A percentile compares a stretch with the other conserved stretches of the same genome.
phyloP scores from a whole-genome alignment of 2,797 vertebrate species.

The Sebastiscus tertius region DNA sequence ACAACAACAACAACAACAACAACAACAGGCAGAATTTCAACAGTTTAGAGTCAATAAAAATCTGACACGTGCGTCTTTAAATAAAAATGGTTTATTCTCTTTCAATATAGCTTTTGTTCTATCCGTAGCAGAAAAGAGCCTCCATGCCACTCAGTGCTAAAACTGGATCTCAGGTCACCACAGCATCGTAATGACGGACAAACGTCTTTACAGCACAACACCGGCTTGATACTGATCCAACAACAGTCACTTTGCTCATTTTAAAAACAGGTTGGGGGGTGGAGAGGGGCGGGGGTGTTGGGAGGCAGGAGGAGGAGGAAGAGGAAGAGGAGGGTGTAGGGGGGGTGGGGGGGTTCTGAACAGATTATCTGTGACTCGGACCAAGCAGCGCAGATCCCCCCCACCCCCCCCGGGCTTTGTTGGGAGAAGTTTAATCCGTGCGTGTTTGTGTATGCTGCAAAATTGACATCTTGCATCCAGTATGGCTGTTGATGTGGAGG shows the following conservation, averaged over 20 bases:
- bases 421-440: slow-evolving; percentile 63
- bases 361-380: slow-evolving; percentile 55
- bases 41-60: slow-evolving; percentile 7
- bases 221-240: slow-evolving; percentile 70
- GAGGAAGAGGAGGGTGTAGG: not conserved
- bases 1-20: no score
- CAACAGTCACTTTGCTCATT: slow-evolving; percentile 71
- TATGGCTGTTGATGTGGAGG: slow-evolving; percentile 85
- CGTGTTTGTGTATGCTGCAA: slow-evolving; percentile 67
- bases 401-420: slow-evolving; percentile 46
- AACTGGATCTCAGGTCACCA: slow-evolving; percentile 79
- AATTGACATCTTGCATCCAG: slow-evolving; percentile 82
- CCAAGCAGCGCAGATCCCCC: slow-evolving; percentile 63
- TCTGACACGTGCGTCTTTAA: slow-evolving; percentile 56
- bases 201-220: slow-evolving; percentile 74
- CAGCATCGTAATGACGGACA: slow-evolving; percentile 69
- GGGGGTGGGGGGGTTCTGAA: slow-evolving; percentile 8
- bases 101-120: slow-evolving; percentile 86
- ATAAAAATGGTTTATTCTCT: slow-evolving; percentile 88
- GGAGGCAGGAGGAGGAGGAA: not conserved
- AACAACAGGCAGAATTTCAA: not conserved
- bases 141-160: slow-evolving; percentile 83
- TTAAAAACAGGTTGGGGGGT: slow-evolving; percentile 57
- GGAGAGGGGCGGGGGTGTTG: not conserved
- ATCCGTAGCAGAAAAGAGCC: slow-evolving; percentile 84